Evolutionary conservation across 2,113 vertebrate genomes (phyloP).

Genomic region (Campylorhamphus procurvoides): DNA sequence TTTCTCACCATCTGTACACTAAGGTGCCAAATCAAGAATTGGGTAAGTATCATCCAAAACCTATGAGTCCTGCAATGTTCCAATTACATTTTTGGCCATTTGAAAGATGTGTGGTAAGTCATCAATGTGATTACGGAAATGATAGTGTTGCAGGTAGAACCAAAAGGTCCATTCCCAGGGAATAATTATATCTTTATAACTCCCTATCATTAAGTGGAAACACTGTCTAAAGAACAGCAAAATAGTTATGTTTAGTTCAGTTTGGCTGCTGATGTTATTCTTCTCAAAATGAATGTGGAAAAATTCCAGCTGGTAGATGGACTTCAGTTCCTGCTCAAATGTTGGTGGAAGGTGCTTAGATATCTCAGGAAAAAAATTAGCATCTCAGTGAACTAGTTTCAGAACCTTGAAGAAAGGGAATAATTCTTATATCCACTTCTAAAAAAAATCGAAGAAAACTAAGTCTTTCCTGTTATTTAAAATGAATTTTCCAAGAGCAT

Average conservation of each 20-base stretch:
- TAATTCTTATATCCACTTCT: neutral
- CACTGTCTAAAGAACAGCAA: neutral
- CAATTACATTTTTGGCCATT: neutral
- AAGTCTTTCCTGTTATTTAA: conserved; percentile 48
- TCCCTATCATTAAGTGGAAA: neutral
- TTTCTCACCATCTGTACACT: conserved; percentile 16
- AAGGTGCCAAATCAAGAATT: conserved; percentile 47
- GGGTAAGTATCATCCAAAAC: neutral
- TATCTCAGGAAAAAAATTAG: neutral
- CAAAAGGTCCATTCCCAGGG: neutral
- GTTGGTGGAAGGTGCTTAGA: neutral
- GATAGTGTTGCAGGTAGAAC: neutral
- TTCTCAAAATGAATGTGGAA: neutral
- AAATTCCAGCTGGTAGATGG: neutral
- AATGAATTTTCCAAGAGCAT: conserved; percentile 17
- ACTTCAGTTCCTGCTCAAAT: neutral
- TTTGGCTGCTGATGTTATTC: neutral
- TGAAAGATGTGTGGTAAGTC: neutral
- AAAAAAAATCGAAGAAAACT: conserved; percentile 2
- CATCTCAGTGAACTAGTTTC: neutral
- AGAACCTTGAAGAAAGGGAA: neutral
- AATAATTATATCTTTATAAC: neutral
- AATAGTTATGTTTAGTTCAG: neutral
- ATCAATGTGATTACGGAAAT: neutral
- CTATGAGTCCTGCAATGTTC: neutral